phyloP scores from a whole-genome alignment of 2,797 vertebrate genomes.

The Cirrhinus mrigala region DNA sequence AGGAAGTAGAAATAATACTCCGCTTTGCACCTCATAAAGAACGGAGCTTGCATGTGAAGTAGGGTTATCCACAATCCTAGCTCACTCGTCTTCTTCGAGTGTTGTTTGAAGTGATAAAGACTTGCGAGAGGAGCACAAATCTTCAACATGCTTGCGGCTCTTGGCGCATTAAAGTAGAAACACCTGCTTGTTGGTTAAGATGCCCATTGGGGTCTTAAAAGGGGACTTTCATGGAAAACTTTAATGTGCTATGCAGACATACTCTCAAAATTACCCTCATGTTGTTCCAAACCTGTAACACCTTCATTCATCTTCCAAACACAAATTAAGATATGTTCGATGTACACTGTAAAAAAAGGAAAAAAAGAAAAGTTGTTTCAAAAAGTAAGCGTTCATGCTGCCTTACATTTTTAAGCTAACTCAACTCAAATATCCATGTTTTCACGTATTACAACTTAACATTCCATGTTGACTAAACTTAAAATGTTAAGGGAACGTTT shows the following conservation, averaged over 20 bases:
- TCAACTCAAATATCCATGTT: too few relatives aligned
- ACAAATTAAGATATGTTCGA: too few relatives aligned
- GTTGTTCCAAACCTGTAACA: too few relatives aligned
- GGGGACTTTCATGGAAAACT: background rate
- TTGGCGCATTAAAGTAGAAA: constrained; percentile 23
- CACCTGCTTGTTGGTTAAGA: constrained; percentile 40
- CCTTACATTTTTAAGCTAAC: too few relatives aligned
- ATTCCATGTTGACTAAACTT: too few relatives aligned
- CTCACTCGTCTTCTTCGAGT: constrained; percentile 54
- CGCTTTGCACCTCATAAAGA: constrained; percentile 80
- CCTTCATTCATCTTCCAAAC: too few relatives aligned
- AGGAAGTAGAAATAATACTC: constrained; percentile 67
- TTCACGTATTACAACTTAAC: too few relatives aligned
- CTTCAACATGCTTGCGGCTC: constrained; percentile 43
- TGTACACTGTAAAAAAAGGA: too few relatives aligned
- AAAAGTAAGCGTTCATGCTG: too few relatives aligned
- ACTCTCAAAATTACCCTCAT: background rate
- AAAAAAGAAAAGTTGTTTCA: too few relatives aligned
- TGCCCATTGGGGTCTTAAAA: constrained; percentile 7
- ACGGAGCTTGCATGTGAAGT: constrained; percentile 42
- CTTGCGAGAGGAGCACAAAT: constrained; percentile 42
- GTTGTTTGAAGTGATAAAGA: constrained; percentile 56
- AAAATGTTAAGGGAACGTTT: too few relatives aligned
- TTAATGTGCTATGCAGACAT: background rate
- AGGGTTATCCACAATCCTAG: constrained; percentile 49